Evolutionary conservation across 2,113 vertebrate species (phyloP).

Genomic region (Calyptommatus sinebrachiatus): DNA sequence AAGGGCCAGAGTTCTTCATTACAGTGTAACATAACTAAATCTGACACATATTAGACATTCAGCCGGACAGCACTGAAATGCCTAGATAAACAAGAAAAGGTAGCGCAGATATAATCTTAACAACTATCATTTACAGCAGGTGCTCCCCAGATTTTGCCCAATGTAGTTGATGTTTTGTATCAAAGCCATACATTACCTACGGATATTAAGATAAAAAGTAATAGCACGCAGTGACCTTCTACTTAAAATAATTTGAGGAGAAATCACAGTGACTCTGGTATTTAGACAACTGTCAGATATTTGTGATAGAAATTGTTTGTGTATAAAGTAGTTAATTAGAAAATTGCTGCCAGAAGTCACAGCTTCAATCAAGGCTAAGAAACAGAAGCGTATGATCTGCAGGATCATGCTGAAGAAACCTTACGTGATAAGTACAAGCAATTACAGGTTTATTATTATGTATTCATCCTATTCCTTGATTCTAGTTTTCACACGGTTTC

Average conservation of each 20-base stretch:
- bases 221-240: neutral
- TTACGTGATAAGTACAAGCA: neutral
- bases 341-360: slow-evolving; percentile 20
- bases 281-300: slow-evolving; percentile 6
- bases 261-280: neutral
- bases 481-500: too few species aligned
- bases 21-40: neutral
- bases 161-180: neutral
- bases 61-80: neutral
- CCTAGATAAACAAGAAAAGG: neutral
- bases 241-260: neutral
- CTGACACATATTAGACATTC: neutral
- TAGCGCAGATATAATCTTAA: neutral
- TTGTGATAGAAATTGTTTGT: slow-evolving; percentile 15
- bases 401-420: neutral
- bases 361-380: neutral
- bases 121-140: neutral
- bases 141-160: neutral
- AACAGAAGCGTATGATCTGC: neutral
- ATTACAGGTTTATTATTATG: too few species aligned
- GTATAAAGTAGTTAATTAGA: slow-evolving; percentile 10
- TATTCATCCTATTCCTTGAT: too few species aligned
- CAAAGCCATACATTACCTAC: neutral
- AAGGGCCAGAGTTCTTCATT: too few species aligned
- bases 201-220: neutral